These are phyloP conservation scores for Chirona hameri DNA, from an alignment of 2,888 invertebrate species.

Conservation along the genomic window DNA sequence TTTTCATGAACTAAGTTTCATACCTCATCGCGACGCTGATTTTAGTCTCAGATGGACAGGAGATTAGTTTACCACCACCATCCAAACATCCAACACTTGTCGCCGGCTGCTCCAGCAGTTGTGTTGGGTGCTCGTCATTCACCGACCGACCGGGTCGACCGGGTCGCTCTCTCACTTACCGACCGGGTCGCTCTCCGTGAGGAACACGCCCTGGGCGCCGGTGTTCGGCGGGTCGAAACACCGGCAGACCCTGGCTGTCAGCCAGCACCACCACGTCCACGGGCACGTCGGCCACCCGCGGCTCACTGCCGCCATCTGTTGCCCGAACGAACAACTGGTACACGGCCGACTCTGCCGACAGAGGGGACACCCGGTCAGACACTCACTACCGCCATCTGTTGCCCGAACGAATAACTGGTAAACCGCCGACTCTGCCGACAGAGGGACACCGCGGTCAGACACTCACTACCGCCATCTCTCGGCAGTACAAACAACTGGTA, in stretches of 20 bases:
- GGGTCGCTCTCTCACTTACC: not conserved
- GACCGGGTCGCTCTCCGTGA: constrained; percentile 6
- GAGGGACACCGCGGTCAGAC: not conserved
- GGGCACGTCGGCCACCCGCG: constrained; percentile 70
- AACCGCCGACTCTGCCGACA: constrained; percentile 36
- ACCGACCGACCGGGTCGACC: too few relatives aligned
- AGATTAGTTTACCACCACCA: too few relatives aligned
- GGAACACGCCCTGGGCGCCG: not conserved
- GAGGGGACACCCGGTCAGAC: not conserved
- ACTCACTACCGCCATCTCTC: constrained; percentile 46
- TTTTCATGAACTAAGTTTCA: too few relatives aligned
- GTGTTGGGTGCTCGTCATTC: too few relatives aligned
- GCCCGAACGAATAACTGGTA: too few relatives aligned
- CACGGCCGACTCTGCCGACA: constrained; percentile 63
- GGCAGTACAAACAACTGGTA: too few relatives aligned
- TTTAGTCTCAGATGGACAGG: too few relatives aligned
- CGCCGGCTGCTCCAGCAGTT: too few relatives aligned
- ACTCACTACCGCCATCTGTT: constrained; percentile 46
- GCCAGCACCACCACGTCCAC: constrained; percentile 63
- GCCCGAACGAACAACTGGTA: constrained; percentile 88
- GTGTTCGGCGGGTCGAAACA: not conserved
- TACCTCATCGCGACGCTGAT: too few relatives aligned
- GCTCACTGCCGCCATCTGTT: constrained; percentile 69
- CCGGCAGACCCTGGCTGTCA: not conserved
- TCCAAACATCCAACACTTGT: too few relatives aligned